These are phyloP conservation scores for Chrysaora quinquecirrha DNA, from an alignment of 30 jellyfish, hydroid and myxozoan species.

Conservation along the genomic window DNA sequence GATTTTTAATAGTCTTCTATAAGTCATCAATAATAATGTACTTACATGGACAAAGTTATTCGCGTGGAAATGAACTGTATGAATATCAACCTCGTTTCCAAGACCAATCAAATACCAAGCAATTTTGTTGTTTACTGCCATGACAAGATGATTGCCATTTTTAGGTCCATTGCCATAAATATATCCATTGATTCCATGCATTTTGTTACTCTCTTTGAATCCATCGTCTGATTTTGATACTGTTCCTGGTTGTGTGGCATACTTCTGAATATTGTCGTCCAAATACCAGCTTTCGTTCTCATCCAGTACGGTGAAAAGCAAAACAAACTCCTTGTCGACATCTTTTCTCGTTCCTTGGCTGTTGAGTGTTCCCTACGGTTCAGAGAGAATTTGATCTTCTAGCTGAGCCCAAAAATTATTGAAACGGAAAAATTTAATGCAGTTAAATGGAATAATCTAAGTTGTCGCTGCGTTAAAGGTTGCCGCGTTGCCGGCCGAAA, in stretches of 20 bases:
- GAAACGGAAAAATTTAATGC: not conserved
- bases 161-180: constrained; percentile 74
- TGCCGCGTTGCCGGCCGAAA: not conserved
- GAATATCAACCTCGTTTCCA: constrained; percentile 74
- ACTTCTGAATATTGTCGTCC: constrained; percentile 62
- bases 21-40: no score
- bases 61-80: constrained; percentile 77
- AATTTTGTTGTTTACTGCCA: constrained; percentile 33
- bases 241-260: constrained; percentile 22
- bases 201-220: constrained; percentile 70
- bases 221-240: constrained; percentile 55
- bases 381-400: not conserved
- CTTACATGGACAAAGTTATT: constrained; percentile 67
- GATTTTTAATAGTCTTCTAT: no score
- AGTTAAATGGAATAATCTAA: not conserved
- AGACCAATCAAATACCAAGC: constrained; percentile 73
- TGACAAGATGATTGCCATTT: constrained; percentile 30
- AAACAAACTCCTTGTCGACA: constrained; percentile 65
- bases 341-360: constrained; percentile 49
- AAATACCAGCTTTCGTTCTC: constrained; percentile 74
- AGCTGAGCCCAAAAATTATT: not conserved
- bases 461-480: no score
- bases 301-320: constrained; percentile 63
- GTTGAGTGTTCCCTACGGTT: constrained; percentile 48
- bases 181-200: constrained; percentile 70